Percentiles rank a stretch among this genome's conserved stretches.
phyloP scores from a whole-genome alignment of 2,888 invertebrate genomes.

The Cyaniris semiargus region DNA sequence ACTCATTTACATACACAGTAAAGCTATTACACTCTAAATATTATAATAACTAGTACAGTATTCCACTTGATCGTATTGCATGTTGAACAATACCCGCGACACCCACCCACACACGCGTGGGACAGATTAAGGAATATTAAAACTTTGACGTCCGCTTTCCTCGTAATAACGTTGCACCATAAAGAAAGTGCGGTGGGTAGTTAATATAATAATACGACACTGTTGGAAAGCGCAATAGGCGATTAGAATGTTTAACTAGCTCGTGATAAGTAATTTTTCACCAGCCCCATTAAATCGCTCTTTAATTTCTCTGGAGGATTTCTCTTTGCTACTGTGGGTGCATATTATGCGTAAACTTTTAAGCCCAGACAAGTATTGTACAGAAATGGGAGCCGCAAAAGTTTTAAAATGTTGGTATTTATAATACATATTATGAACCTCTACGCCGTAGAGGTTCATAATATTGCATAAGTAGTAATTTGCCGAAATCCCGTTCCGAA shows the following conservation, averaged over 20 bases:
- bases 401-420: no score
- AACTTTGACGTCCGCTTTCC: slow-evolving; percentile 4
- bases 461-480: no score
- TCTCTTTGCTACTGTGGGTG: background rate
- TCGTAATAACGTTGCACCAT: slow-evolving; percentile 19
- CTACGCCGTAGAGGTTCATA: no score
- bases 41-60: background rate
- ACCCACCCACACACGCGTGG: background rate
- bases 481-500: no score
- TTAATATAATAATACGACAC: slow-evolving; percentile 27
- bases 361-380: background rate
- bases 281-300: background rate
- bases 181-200: slow-evolving; percentile 13
- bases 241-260: slow-evolving; percentile 21
- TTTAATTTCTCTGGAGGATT: background rate
- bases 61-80: slow-evolving; percentile 6
- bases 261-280: slow-evolving; percentile 1
- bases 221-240: slow-evolving; percentile 23
- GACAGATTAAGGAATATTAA: slow-evolving; percentile 22
- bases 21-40: background rate
- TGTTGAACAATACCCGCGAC: background rate
- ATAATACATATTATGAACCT: no score
- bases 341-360: background rate
- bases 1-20: background rate
- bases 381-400: no score